Evolutionary conservation across 2,113 vertebrate species (phyloP).

Genomic region (Oriolus oriolus): DNA sequence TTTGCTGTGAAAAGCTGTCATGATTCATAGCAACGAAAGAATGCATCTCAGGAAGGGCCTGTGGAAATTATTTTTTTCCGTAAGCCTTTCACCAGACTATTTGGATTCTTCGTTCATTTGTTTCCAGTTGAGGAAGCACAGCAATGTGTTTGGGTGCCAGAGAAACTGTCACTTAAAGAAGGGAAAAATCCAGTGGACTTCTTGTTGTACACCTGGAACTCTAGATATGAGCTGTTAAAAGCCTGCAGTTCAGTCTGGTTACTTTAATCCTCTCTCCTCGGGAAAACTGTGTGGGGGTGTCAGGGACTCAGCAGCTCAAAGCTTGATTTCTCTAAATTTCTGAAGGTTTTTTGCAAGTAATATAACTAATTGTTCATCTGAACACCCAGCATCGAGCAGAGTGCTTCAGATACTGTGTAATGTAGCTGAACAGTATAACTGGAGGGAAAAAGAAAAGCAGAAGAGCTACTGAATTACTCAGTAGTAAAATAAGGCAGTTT

Average conservation of each 20-base stretch:
- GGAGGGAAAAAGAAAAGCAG: background rate
- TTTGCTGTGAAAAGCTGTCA: background rate
- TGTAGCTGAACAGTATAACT: background rate
- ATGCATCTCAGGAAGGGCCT: background rate
- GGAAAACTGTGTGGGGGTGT: background rate
- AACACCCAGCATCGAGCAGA: rapidly evolving
- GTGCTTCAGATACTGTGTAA: background rate
- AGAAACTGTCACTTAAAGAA: constrained; percentile 2
- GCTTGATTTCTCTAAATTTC: background rate
- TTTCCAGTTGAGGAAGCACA: constrained; percentile 35
- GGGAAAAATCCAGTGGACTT: background rate
- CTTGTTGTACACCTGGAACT: background rate
- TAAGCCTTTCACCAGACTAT: constrained; percentile 8
- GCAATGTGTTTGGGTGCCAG: constrained; percentile 1
- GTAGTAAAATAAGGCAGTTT: background rate
- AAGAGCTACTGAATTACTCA: background rate
- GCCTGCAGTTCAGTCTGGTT: background rate
- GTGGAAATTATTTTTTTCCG: constrained; percentile 8
- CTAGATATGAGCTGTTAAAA: background rate
- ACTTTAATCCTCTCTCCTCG: background rate
- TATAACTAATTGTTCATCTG: background rate
- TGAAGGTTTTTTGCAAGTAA: background rate
- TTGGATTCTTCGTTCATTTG: constrained; percentile 28
- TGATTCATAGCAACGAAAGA: background rate
- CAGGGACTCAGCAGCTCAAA: background rate